Conservation (phyloP, 2,888 invertebrate genomes). For the Xestia ashworthii region DNA sequence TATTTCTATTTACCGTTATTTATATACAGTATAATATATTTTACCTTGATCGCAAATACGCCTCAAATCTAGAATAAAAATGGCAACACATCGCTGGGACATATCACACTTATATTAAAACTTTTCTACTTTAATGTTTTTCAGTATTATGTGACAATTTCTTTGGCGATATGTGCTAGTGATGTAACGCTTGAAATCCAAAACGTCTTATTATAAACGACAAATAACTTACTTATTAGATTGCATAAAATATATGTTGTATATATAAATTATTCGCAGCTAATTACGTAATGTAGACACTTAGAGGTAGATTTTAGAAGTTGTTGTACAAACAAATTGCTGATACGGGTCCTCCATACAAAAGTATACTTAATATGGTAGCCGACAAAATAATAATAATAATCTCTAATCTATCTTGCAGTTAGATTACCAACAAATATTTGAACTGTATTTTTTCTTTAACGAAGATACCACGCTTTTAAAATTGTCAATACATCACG, state of each 20-base stretch:
- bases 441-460: too few relatives aligned
- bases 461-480: too few relatives aligned
- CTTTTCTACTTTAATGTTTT: constrained; percentile 23
- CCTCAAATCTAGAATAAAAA: constrained; percentile 57
- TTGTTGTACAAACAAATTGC: background rate
- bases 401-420: too few relatives aligned
- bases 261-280: constrained; percentile 29
- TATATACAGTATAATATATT: background rate
- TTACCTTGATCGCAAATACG: constrained; percentile 48
- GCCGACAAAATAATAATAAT: too few relatives aligned
- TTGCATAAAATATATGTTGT: constrained; percentile 43
- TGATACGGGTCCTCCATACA: background rate
- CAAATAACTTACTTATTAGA: constrained; percentile 71
- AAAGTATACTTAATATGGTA: background rate
- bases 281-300: constrained; percentile 43
- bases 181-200: constrained; percentile 40
- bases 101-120: constrained; percentile 13
- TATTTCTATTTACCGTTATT: constrained; percentile 29
- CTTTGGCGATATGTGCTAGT: constrained; percentile 26
- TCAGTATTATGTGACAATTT: constrained; percentile 37
- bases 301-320: constrained; percentile 42
- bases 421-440: too few relatives aligned
- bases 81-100: constrained; percentile 11
- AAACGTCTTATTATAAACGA: constrained; percentile 72
- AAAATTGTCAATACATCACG: too few relatives aligned